Conservation (phyloP, 2,888 invertebrate species). For the Capitulum mitella region DNA sequence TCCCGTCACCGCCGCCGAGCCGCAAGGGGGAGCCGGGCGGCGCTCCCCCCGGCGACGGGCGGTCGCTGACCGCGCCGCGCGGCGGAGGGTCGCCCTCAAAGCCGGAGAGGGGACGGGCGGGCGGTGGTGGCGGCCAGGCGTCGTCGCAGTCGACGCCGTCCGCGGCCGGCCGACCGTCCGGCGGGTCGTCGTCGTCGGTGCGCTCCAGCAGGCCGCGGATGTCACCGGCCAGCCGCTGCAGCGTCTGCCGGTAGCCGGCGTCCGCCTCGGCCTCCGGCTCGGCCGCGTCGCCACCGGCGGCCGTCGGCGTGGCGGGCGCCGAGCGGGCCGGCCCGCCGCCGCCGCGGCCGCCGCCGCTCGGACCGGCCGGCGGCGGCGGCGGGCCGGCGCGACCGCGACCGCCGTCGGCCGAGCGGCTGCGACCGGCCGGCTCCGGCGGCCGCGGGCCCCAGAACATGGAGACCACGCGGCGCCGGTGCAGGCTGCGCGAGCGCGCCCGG, state of each 20-base stretch:
- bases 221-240: neutral
- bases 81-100: too few relatives aligned
- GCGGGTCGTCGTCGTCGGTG: neutral
- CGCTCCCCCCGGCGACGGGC: too few relatives aligned
- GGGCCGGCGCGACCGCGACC: neutral
- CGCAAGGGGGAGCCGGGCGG: too few relatives aligned
- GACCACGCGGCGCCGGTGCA: slow-evolving; percentile 12
- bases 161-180: neutral
- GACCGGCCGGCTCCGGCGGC: slow-evolving; percentile 16
- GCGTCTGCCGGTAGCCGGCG: neutral
- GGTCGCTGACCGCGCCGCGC: too few relatives aligned
- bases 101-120: too few relatives aligned
- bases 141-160: neutral
- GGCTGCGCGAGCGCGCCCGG: neutral
- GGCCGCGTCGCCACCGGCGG: neutral
- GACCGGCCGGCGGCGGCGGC: neutral
- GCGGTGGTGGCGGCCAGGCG: neutral
- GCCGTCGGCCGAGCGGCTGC: neutral
- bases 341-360: neutral
- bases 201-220: neutral
- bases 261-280: neutral
- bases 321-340: neutral
- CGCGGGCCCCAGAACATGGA: slow-evolving; percentile 16
- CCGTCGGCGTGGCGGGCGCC: neutral
- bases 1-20: too few relatives aligned